Conservation (phyloP, 2,888 invertebrate genomes). For the Calephelis perditalis region DNA sequence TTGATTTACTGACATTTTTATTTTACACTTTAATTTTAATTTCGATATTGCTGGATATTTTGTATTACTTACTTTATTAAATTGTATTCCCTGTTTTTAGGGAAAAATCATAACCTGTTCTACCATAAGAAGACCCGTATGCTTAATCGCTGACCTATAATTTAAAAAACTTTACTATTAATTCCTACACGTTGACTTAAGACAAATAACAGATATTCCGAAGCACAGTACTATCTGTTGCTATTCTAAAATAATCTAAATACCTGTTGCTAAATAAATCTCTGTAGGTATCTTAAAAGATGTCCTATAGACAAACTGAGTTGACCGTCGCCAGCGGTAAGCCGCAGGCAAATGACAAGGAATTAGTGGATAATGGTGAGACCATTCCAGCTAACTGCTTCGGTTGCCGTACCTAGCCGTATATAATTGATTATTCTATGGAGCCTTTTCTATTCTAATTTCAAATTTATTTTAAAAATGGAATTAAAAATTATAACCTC, state of each 20-base stretch:
- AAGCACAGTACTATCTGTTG: slow-evolving; percentile 1
- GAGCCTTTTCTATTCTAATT: slow-evolving; percentile 39
- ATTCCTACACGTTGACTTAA: too few species aligned
- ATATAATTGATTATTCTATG: slow-evolving; percentile 60
- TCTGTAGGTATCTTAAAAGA: slow-evolving; percentile 21
- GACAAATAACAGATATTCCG: neutral
- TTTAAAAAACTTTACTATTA: too few species aligned
- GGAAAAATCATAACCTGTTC: too few species aligned
- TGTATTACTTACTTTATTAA: too few species aligned
- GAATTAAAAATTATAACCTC: too few species aligned
- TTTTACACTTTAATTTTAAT: too few species aligned
- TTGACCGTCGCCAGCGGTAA: slow-evolving; percentile 48
- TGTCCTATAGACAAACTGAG: slow-evolving; percentile 30
- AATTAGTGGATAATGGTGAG: slow-evolving; percentile 75
- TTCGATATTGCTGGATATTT: too few species aligned
- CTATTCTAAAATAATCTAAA: slow-evolving; percentile 8
- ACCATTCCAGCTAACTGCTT: slow-evolving; percentile 71
- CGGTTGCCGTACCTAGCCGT: slow-evolving; percentile 63
- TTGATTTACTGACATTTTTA: too few species aligned
- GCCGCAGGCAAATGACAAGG: slow-evolving; percentile 75
- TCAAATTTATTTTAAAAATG: neutral
- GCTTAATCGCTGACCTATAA: too few species aligned
- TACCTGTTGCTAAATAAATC: slow-evolving; percentile 12
- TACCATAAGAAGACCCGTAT: too few species aligned
- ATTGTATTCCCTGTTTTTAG: too few species aligned